phyloP scores from a whole-genome alignment of 2,797 vertebrate species.

The Tarsius wallacei region DNA sequence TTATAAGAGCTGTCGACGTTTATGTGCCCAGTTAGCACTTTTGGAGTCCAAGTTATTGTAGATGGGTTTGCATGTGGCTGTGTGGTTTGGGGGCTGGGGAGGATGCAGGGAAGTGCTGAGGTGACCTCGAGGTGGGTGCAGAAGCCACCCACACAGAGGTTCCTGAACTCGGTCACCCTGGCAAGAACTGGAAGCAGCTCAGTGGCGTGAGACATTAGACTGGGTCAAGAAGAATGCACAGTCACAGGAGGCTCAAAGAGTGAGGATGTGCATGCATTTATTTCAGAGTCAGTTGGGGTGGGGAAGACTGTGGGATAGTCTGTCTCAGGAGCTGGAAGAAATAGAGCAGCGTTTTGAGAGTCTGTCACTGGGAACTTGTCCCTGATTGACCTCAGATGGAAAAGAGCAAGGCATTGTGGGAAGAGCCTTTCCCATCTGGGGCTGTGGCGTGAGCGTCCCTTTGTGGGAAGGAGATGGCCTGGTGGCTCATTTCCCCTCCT shows the following conservation, averaged over 20 bases:
- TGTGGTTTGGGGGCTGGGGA: not conserved
- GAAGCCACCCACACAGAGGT: not conserved
- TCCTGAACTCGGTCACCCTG: not conserved
- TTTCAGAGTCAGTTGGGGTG: not conserved
- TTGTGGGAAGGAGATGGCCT: not conserved
- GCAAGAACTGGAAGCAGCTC: not conserved
- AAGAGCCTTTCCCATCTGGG: not conserved
- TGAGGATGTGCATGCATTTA: not conserved
- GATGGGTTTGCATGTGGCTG: not conserved
- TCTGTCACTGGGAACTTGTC: not conserved
- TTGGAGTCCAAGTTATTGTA: not conserved
- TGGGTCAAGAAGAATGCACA: not conserved
- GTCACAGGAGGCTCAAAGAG: not conserved
- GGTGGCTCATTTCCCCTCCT: not conserved
- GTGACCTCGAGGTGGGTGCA: not conserved
- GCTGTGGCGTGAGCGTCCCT: no score
- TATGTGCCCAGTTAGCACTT: not conserved
- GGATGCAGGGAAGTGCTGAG: not conserved
- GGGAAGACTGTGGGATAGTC: not conserved
- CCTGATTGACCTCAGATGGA: not conserved
- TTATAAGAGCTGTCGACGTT: not conserved
- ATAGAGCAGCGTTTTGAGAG: not conserved
- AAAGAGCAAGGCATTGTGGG: rapidly evolving
- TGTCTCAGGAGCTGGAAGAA: not conserved
- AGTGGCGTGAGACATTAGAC: not conserved